phyloP scores from a whole-genome alignment of 2,113 vertebrate genomes.

The Carassius carassius region DNA sequence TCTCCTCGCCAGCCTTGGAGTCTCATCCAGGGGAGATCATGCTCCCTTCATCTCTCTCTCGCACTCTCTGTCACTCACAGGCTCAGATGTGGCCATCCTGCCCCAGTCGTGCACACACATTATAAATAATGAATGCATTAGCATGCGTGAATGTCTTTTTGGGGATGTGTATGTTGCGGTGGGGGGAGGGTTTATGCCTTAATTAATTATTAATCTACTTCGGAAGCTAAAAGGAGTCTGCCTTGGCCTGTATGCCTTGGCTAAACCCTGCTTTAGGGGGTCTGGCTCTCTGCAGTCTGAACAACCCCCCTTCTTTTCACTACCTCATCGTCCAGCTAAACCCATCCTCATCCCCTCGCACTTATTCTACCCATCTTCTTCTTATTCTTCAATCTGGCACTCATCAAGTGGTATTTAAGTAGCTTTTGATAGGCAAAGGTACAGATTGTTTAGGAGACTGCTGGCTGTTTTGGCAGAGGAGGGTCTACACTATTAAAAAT shows the following conservation, averaged over 20 bases:
- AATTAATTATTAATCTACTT: constrained; percentile 82
- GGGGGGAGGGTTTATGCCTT: constrained; percentile 64
- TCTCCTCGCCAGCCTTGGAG: constrained; percentile 63
- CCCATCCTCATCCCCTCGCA: constrained; percentile 40
- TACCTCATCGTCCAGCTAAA: constrained; percentile 27
- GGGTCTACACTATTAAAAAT: not conserved
- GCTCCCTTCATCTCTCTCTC: constrained; percentile 61
- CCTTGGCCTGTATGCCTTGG: constrained; percentile 49
- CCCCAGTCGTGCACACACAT: constrained; percentile 67
- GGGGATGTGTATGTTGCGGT: constrained; percentile 42
- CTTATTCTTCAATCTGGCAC: constrained; percentile 52
- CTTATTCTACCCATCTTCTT: constrained; percentile 27
- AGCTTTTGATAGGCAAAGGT: constrained; percentile 32
- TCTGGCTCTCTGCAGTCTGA: constrained; percentile 45
- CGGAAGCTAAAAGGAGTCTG: constrained; percentile 66
- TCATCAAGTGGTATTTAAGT: constrained; percentile 66
- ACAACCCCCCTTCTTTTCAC: constrained; percentile 7
- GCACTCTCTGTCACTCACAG: constrained; percentile 38
- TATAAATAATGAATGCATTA: constrained; percentile 83
- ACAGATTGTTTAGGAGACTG: not conserved
- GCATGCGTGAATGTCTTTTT: constrained; percentile 79
- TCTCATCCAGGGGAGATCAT: constrained; percentile 64
- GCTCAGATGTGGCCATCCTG: constrained; percentile 65
- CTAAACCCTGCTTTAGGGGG: constrained; percentile 68
- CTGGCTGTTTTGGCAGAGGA: not conserved